Conservation (phyloP, 2,113 vertebrate species). For the Rhipidura dahli region DNA sequence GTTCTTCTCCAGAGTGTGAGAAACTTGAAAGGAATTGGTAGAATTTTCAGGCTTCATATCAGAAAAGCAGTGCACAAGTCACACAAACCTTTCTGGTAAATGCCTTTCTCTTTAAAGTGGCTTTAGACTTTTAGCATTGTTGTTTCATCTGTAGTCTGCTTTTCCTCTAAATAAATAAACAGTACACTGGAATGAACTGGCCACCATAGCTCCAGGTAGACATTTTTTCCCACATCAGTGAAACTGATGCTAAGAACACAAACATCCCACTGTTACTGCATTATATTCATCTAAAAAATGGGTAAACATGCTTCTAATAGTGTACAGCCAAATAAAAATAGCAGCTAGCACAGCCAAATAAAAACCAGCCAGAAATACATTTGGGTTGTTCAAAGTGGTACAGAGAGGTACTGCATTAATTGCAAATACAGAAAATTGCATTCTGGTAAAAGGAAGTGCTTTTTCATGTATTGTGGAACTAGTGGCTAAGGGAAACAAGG, state of each 20-base stretch:
- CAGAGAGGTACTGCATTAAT: background rate
- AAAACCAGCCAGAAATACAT: background rate
- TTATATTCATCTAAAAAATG: background rate
- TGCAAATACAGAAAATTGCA: background rate
- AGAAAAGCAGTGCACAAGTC: background rate
- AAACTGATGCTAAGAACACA: background rate
- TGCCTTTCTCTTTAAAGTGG: background rate
- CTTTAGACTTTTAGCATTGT: background rate
- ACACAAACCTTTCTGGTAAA: background rate
- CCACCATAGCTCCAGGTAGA: background rate
- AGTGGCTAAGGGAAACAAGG: background rate
- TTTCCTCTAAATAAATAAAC: background rate
- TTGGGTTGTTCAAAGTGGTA: background rate
- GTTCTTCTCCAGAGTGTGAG: background rate
- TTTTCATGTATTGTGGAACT: background rate
- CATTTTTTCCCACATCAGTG: background rate
- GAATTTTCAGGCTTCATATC: background rate
- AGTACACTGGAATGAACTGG: background rate
- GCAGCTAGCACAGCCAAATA: background rate
- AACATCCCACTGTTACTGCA: background rate
- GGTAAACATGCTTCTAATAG: background rate
- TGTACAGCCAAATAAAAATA: background rate
- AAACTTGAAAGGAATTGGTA: background rate
- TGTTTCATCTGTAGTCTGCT: background rate
- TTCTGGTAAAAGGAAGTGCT: background rate